Conservation (phyloP, 2,888 invertebrate genomes). For the Trissoscelio sp. region DNA sequence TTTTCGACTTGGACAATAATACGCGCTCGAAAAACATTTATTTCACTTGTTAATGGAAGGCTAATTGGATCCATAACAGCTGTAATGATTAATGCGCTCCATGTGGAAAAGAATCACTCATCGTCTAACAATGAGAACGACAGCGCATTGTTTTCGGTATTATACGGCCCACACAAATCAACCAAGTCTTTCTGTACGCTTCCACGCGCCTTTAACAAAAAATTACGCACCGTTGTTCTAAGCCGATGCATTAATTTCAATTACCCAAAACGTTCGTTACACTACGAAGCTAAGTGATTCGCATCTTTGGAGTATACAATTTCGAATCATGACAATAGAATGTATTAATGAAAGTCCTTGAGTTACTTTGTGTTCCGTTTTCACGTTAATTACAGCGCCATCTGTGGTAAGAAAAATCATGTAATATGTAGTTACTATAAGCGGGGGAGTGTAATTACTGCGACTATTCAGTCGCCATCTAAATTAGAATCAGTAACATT, state of each 20-base stretch:
- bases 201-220: background rate
- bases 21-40: no score
- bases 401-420: background rate
- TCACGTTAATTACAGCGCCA: background rate
- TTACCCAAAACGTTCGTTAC: background rate
- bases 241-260: constrained; percentile 21
- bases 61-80: constrained; percentile 33
- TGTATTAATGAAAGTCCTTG: no score
- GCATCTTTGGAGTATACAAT: background rate
- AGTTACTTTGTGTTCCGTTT: background rate
- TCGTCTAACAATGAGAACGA: constrained; percentile 38
- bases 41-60: background rate
- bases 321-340: background rate
- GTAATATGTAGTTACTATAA: constrained; percentile 4
- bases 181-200: constrained; percentile 20
- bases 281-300: background rate
- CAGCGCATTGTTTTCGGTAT: constrained; percentile 40
- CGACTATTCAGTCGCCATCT: constrained; percentile 11
- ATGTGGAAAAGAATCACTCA: constrained; percentile 46
- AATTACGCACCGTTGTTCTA: background rate
- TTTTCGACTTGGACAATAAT: no score
- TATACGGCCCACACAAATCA: constrained; percentile 39
- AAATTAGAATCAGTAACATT: no score
- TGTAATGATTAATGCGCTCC: constrained; percentile 39
- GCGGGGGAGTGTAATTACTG: constrained; percentile 12